These are phyloP conservation scores for Falco berigora DNA, from an alignment of 2,797 vertebrate genomes.

Conservation along the genomic window DNA sequence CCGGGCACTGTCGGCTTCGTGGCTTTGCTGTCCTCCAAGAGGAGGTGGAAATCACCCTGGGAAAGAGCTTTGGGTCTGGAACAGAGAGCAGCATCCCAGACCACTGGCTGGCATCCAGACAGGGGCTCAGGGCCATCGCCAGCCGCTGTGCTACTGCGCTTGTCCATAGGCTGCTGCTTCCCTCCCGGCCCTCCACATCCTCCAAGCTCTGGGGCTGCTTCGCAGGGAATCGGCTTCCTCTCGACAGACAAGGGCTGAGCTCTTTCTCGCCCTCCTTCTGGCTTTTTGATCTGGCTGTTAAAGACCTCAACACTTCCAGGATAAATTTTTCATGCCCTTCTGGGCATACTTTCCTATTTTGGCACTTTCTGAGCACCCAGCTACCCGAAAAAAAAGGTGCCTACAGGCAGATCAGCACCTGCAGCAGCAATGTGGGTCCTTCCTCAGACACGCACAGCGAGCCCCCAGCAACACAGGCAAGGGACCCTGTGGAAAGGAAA, in stretches of 20 bases:
- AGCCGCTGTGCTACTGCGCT: rapidly evolving
- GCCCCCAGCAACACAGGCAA: background rate
- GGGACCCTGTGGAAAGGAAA: background rate
- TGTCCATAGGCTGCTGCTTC: background rate
- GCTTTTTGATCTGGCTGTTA: background rate
- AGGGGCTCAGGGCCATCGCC: background rate
- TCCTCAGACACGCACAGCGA: background rate
- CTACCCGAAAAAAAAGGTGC: background rate
- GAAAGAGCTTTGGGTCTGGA: background rate
- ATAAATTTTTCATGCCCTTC: background rate
- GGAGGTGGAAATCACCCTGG: background rate
- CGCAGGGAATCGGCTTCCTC: background rate
- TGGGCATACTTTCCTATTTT: background rate
- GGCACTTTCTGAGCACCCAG: background rate
- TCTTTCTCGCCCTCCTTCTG: background rate
- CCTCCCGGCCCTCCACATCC: background rate
- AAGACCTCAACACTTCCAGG: background rate
- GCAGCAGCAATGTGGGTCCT: background rate
- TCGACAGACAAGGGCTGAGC: background rate
- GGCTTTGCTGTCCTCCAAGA: background rate
- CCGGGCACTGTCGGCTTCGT: rapidly evolving
- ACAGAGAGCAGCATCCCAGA: background rate
- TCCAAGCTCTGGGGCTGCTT: background rate
- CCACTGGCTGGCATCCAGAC: rapidly evolving
- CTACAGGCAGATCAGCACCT: background rate